Evolutionary conservation across 1,140 invertebrate genomes (phyloP), one percentile per base, ranked within the genome.

Genomic region (Leptopilina clavipes): DNA sequence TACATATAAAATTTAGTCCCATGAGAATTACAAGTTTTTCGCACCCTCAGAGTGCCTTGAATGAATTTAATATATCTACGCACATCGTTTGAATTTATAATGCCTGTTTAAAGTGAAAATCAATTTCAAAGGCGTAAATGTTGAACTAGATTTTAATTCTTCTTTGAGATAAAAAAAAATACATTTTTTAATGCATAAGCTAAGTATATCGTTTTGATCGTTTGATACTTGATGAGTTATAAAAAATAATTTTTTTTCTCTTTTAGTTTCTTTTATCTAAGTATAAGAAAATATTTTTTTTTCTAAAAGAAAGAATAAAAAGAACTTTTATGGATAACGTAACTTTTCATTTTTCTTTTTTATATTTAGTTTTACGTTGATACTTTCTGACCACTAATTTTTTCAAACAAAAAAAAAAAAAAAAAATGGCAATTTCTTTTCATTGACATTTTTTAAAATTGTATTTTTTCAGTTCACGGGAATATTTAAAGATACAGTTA

Each of bases 1-100:
- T 52, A 17, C 48, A 12, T 52, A 52, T 52, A 52, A 52, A 52
- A 52, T 52, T 52, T 52, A 17, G 48, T 52, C 48, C n/a, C 48
- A 52, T 17, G 48, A 17, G 48, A 17, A 52, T 52, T 52, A 52
- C n/a, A 52, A 52, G 48, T 52, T 52, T 31, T 52, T 17, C 48
- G n/a, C 48, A n/a, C 44, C 48, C 48, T 40, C 37, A 40, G 14
- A 52, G 48, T 17, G 14, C 5, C 48, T 52, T 52, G 48, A 52
- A n/a, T 52, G 48, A 52, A 52, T 52, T 52, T 52, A 52, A 52
- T 48, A 48, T 48, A 14, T 52, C 48, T 17, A 52, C 48, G 48
- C 48, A 52, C 48, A 52, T 52, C 48, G n/a, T 52, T 52, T 52
- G 48, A 52, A 52, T 52, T 52, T 52, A n/a, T 52, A 52, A 52